These are phyloP conservation scores for Chlorodrepanis virens DNA, from an alignment of 2,113 vertebrate genomes.

Conservation along the genomic window DNA sequence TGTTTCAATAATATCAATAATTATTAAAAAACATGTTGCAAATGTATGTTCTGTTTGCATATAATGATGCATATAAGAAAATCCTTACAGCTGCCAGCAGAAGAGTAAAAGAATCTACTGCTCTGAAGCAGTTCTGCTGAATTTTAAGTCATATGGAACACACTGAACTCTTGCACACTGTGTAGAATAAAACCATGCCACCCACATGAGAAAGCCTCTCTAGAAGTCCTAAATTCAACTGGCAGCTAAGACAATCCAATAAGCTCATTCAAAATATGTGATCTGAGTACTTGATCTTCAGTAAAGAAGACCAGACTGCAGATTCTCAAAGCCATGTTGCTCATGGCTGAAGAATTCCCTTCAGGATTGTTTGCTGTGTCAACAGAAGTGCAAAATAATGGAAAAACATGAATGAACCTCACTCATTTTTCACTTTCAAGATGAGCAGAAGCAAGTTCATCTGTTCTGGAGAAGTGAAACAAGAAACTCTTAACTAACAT, in stretches of 20 bases:
- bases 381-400: background rate
- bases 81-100: background rate
- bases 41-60: background rate
- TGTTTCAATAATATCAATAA: background rate
- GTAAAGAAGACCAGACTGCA: background rate
- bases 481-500: background rate
- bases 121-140: background rate
- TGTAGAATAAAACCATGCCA: background rate
- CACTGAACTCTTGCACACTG: background rate
- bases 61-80: background rate
- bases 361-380: background rate
- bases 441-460: background rate
- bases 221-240: background rate
- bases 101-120: background rate
- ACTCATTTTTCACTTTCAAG: background rate
- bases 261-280: background rate
- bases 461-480: background rate
- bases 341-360: background rate
- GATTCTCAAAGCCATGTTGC: background rate
- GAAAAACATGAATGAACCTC: background rate
- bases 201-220: background rate
- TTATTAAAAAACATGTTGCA: background rate
- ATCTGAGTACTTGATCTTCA: background rate
- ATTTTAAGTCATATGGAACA: background rate
- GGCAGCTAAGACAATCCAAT: background rate